Evolutionary conservation across 2,797 vertebrate species (phyloP), one percentile per base, ranked within the genome.

Genomic region (Silurus lanzhouensis): DNA sequence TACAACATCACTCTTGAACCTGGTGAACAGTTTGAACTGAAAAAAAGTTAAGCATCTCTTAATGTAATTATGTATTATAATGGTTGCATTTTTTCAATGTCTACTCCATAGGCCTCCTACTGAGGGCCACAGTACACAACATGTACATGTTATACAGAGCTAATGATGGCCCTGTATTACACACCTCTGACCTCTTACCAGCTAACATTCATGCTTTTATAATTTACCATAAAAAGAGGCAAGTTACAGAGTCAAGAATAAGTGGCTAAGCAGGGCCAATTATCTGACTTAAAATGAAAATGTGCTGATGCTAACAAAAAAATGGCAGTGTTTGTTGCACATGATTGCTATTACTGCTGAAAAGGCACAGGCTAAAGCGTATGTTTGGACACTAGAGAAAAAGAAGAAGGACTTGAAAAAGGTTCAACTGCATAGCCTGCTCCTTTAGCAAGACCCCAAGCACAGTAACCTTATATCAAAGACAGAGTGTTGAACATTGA

Each of bases 391-490:
- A 87, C 81, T 57, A 72, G 85, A 90, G 83, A 77, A 78, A 84
- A 83, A 83, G 44, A 31, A 84, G 83, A 80, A 88, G 87, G 94
- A 96, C 46, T 67, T 96, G 96, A 95, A 97, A 97, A 93, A 85
- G 71, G 72, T 91, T 91, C 88, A 84, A 88, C 88, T 91, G 88
- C 90, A 85, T 88, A 88, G 75, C 67, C 84, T 87, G 90, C 89
- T 93, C 92, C 92, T 91, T 92, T 91, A 90, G 93, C 88, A 86
- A 91, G 91, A 94, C 92, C 92, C 88, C 89, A 81, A 93, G 92
- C 91, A 52, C 85, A 88, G 92, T 94, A 94, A 95, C 94, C 94
- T 94, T 92, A 93, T 93, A 95, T 95, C 94, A 95, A 95, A 95
- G 93, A 91, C 86, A 91, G 90, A 91, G 90, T 93, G 93, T 92